Evolutionary conservation across 2,113 vertebrate species (phyloP), one percentile per base, ranked within the genome.

Genomic region (Synodontis membranacea): DNA sequence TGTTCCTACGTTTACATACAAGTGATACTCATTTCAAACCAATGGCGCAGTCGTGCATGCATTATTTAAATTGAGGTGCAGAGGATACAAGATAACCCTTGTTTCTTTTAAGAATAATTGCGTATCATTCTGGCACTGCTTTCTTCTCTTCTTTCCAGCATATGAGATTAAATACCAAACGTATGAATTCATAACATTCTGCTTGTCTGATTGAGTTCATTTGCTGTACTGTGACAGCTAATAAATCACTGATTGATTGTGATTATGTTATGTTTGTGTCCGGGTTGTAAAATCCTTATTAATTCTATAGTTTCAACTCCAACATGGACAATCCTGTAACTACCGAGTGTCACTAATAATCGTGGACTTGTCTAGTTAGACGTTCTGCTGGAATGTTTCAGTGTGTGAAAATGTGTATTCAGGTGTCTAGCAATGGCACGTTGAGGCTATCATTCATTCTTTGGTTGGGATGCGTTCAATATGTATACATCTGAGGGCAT

Each of bases 1-100:
- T 83, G 62, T 28, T 83, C 52, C 46, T 52, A 48, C 42, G 1
- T 70, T 83, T 48, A 50, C 44, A 68, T 21, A 68, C n/a, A 70
- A 50, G 81, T 68, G 31, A 83, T 66, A 66, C 39, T 50, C 48
- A 52, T 39, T 80, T 64, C 23, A 84, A 56, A 75, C 9, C 4
- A 58, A 75, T 44, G 50, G 83, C 44, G 68, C 83, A 84, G 66
- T 82, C 39, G 80, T 82, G 80, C 80, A 82, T 82, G 80, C 58
- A 5, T 42, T 58, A 84, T 74, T 84, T 84, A 84, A 74, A 84
- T 75, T 75, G 34, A 84, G 34, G 52, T 74, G 68, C 39, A 64
- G 58, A 82, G 37, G 80, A 82, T 39, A 44, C 80, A 62, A 46
- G 58, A 82, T 64, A 72, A 70, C n/a, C 25, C 37, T n/a, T 42